phyloP scores from a whole-genome alignment of 2,113 vertebrate species.

The Petrocephalus zakoni region DNA sequence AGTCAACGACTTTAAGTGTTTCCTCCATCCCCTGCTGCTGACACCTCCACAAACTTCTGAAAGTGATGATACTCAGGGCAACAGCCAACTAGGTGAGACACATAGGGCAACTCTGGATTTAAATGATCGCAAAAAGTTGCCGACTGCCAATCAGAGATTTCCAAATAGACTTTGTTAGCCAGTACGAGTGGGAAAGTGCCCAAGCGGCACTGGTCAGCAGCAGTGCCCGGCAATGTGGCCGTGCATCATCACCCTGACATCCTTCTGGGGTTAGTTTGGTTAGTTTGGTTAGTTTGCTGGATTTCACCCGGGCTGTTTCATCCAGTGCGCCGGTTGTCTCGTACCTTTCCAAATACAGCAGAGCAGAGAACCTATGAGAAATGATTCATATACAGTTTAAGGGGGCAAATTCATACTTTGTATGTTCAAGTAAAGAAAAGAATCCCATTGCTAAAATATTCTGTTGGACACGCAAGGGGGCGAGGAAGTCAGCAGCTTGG shows the following conservation, averaged over 20 bases:
- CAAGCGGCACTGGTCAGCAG: too few relatives aligned
- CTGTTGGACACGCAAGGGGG: neutral
- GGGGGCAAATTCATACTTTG: neutral
- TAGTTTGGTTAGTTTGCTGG: neutral
- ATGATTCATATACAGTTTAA: conserved; percentile 2
- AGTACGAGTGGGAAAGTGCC: too few relatives aligned
- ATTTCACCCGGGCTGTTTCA: neutral
- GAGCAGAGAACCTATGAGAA: conserved; percentile 13
- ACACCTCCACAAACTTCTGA: neutral
- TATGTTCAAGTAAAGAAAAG: neutral
- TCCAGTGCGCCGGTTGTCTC: neutral
- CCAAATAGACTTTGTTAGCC: too few relatives aligned
- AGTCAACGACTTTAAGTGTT: neutral
- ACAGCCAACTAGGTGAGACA: too few relatives aligned
- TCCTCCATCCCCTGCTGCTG: neutral
- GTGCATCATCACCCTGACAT: too few relatives aligned
- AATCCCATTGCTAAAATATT: conserved; percentile 11
- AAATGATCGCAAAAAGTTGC: too few relatives aligned
- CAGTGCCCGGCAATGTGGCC: too few relatives aligned
- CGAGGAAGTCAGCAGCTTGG: conserved; percentile 38
- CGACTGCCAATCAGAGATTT: too few relatives aligned
- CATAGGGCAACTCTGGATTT: too few relatives aligned
- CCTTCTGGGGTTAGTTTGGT: too few relatives aligned
- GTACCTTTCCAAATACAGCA: conserved; percentile 12
- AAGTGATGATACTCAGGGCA: too few relatives aligned